Base-by-base conservation (phyloP, 92 coral and sea anemone species). In the Ricordea florida region DNA sequence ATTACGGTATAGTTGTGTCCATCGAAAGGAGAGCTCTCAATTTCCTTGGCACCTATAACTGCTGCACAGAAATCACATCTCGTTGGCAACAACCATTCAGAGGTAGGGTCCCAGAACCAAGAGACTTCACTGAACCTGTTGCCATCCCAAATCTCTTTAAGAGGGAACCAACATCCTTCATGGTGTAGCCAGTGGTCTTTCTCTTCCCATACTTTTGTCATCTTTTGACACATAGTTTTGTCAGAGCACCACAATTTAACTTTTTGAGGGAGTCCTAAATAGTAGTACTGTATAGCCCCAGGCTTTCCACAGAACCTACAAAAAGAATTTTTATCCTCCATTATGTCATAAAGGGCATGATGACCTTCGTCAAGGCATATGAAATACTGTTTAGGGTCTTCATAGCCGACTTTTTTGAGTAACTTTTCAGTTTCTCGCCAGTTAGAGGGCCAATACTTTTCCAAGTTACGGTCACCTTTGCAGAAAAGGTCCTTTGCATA, bases 161-260 rank as follows among this genome's bases (percentile, higher is more conserved):
- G 69, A 27, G 36, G 47, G 8, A 1, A 60, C 34, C 34, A 30
- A 23, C 33, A 16, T 0, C 67, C 71, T 42, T 73, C 71, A 42
- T 82, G 79, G 13, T 53, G 78, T 22, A 87, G 41, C 88, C 88
- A 82, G 66, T 87, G 88, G 25, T 81, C 92, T 68, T 55, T 81
- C 63, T 88, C 86, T 10, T 72, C 57, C 89, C 89, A 83, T 49
- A 57, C 77, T 33, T 66, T 76, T 9, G 79, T 51, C 82, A 88
- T 79, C 75, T 88, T 88, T 62, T 69, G 30, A 71, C 93, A 82
- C 69, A 82, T 45, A 40, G 60, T 49, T 20, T 26, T 28, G 50
- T 68, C 68, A 27, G 79, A 66, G 55, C 65, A 67, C 87, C 83
- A 80, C 32, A 69, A 85, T 45, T 80, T 87, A 34, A 87, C 77